Evolutionary conservation across 2,113 vertebrate species (phyloP), one percentile per base, ranked within the genome.

Genomic region (Xiphophorus hellerii): DNA sequence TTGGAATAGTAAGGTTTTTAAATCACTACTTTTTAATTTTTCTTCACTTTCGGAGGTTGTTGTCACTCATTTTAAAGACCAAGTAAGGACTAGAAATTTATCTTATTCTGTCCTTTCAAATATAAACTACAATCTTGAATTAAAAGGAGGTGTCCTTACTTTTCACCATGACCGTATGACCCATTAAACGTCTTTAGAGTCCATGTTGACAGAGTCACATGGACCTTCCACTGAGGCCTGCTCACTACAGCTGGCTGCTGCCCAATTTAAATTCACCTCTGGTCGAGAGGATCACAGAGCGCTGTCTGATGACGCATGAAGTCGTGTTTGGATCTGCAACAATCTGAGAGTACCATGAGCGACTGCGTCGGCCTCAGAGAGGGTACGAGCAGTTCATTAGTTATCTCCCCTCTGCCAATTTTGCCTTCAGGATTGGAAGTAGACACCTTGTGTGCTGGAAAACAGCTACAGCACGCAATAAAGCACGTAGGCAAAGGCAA

Each of bases 391-490:
- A 68, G 71, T n/a, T 20, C 44, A 27, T n/a, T 44, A 66, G 42
- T 42, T 27, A 62, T 71, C 80, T 71, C 54, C 64, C 42, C 35
- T 60, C 27, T 12, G 14, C 39, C 69, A 63, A 73, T 63, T 81
- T 39, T 74, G 66, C 71, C 54, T 75, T 54, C 58, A 33, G 60
- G 51, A 64, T 48, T 58, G 58, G 33, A 73, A 78, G 71, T 60
- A 51, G 79, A 67, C 77, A 5, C n/a, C n/a, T 30, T 63, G 48
- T 28, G 70, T 22, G 58, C 20, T 25, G 54, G 10, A 83, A 86
- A 88, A 86, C 76, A 85, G 88, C 84, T 25, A 29, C 65, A 76
- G 73, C 54, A 62, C 80, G 78, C 82, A 86, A 85, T 74, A 84
- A 82, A 89, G 73, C 30, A 72, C 25, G 62, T 73, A 82, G 80